Evolutionary conservation across 92 coral and sea anemone species (phyloP).

Genomic region (Heteractis magnifica): DNA sequence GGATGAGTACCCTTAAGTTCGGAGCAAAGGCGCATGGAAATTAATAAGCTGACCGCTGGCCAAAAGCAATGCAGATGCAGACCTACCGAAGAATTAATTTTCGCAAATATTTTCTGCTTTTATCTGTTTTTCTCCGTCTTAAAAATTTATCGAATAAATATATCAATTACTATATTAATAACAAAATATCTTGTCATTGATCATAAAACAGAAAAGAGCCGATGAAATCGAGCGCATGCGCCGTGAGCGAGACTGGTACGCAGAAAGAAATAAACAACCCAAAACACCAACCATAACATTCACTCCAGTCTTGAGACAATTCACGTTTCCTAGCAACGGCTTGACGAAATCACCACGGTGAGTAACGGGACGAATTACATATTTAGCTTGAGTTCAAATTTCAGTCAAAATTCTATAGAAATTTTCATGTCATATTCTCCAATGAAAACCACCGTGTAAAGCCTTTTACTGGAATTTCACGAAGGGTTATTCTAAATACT

Average conservation of each 20-base stretch:
- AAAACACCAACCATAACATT: constrained; percentile 36
- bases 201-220: constrained; percentile 24
- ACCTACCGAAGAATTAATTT: neutral
- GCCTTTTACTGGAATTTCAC: no score
- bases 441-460: no score
- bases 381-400: no score
- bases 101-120: no score
- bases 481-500: no score
- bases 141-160: no score
- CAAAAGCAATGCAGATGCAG: neutral
- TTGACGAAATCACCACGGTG: neutral
- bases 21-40: neutral
- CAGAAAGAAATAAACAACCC: constrained; percentile 38
- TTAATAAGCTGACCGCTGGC: neutral
- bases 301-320: constrained; percentile 27
- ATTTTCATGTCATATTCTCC: no score
- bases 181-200: neutral
- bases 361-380: neutral
- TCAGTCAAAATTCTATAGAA: no score
- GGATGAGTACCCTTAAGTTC: neutral
- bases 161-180: neutral
- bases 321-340: constrained; percentile 5
- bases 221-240: constrained; percentile 50
- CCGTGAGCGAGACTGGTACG: constrained; percentile 51
- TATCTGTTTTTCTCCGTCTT: neutral